Evolutionary conservation across 2,113 vertebrate genomes (phyloP).

Genomic region (Melanostigma gelatinosum): DNA sequence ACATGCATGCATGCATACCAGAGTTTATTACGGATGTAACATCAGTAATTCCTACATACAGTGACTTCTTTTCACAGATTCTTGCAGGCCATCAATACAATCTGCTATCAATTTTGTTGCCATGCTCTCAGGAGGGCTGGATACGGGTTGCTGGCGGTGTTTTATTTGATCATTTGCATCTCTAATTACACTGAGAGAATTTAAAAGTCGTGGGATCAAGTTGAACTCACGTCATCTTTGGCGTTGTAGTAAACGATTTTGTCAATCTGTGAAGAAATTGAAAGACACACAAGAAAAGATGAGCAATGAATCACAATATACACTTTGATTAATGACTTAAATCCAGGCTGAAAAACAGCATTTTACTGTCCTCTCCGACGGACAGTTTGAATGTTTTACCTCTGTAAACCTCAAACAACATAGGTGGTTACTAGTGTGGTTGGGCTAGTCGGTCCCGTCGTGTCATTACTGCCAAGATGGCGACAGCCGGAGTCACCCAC

Average conservation of each 20-base stretch:
- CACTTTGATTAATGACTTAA: slow-evolving; percentile 3
- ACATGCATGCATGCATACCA: neutral
- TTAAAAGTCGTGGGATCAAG: neutral
- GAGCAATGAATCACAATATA: neutral
- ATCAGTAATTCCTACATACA: neutral
- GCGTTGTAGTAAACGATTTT: slow-evolving; percentile 93
- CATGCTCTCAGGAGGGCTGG: slow-evolving; percentile 16
- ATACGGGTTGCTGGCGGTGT: neutral
- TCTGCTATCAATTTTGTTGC: neutral
- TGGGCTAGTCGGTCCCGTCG: neutral
- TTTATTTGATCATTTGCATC: slow-evolving; percentile 10
- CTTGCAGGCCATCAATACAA: slow-evolving; percentile 1
- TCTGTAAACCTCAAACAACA: neutral
- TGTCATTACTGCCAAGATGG: too few species aligned
- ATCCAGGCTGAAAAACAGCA: neutral
- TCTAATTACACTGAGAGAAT: neutral
- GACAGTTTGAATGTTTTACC: neutral
- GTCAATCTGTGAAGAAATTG: slow-evolving; percentile 81
- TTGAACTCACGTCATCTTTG: slow-evolving; percentile 90
- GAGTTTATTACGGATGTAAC: neutral
- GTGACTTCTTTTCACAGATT: neutral
- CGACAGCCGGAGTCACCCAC: too few species aligned
- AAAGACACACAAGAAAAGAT: slow-evolving; percentile 27
- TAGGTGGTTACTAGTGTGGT: neutral
- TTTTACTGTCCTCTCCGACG: neutral